Conservation (phyloP, 1,140 invertebrate genomes). For the Araneus ventricosus region DNA sequence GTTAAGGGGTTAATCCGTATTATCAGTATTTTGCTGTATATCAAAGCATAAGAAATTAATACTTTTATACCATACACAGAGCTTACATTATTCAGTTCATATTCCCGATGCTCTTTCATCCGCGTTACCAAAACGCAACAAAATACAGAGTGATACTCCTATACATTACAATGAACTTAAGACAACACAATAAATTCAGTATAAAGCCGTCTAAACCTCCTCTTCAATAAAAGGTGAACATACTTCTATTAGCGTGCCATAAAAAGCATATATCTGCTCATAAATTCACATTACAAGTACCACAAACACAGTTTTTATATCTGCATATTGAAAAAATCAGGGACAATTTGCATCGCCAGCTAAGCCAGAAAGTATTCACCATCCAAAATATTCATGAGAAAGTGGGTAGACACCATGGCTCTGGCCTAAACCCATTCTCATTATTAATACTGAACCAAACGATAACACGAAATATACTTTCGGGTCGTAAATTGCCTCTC, state of each 20-base stretch:
- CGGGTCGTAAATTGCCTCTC: slow-evolving; percentile 29
- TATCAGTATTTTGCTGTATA: too few relatives aligned
- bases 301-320: not conserved
- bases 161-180: too few relatives aligned
- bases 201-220: not conserved
- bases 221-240: too few relatives aligned
- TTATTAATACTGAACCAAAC: slow-evolving; percentile 34
- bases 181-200: not conserved
- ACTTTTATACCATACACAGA: not conserved
- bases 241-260: too few relatives aligned
- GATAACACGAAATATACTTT: slow-evolving; percentile 58
- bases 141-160: not conserved
- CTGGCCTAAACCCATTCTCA: slow-evolving; percentile 3
- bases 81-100: not conserved
- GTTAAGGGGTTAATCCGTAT: too few relatives aligned
- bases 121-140: not conserved
- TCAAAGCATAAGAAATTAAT: too few relatives aligned
- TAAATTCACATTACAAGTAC: not conserved
- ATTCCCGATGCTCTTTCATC: not conserved
- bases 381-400: not conserved
- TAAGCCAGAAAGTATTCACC: not conserved
- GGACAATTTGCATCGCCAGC: not conserved
- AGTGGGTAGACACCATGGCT: not conserved
- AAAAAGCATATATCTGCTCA: not conserved
- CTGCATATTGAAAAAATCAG: not conserved